Conservation (phyloP, 2,113 vertebrate species). For the Setophaga petechia region DNA sequence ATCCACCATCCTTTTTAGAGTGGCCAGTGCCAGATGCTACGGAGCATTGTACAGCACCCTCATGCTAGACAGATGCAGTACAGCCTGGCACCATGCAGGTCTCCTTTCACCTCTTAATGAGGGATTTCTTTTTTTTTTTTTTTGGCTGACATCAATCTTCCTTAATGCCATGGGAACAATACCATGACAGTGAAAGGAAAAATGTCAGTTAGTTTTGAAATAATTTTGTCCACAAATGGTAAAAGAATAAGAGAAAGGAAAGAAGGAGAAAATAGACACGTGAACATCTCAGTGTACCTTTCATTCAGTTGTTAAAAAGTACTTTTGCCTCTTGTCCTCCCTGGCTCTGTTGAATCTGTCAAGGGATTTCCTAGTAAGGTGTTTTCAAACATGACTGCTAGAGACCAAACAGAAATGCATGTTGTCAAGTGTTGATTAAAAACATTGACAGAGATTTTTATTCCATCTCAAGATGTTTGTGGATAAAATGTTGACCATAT, state of each 20-base stretch:
- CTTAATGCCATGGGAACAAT: neutral
- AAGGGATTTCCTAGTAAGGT: neutral
- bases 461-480: neutral
- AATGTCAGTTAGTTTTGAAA: neutral
- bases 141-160: neutral
- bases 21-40: slow-evolving; percentile 38
- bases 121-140: neutral
- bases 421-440: neutral
- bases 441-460: neutral
- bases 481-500: neutral
- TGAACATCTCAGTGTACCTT: neutral
- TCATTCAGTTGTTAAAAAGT: neutral
- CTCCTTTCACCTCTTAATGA: slow-evolving; percentile 7
- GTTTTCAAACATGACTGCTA: neutral
- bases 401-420: neutral
- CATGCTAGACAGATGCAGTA: neutral
- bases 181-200: neutral
- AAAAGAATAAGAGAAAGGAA: neutral
- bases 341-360: neutral
- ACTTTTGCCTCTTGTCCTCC: neutral
- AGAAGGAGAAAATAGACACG: neutral
- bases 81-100: slow-evolving; percentile 3
- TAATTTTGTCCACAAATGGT: neutral
- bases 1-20: neutral
- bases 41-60: neutral